Evolutionary conservation across 2,888 invertebrate genomes (phyloP).

Genomic region (Serrognathus titanus): DNA sequence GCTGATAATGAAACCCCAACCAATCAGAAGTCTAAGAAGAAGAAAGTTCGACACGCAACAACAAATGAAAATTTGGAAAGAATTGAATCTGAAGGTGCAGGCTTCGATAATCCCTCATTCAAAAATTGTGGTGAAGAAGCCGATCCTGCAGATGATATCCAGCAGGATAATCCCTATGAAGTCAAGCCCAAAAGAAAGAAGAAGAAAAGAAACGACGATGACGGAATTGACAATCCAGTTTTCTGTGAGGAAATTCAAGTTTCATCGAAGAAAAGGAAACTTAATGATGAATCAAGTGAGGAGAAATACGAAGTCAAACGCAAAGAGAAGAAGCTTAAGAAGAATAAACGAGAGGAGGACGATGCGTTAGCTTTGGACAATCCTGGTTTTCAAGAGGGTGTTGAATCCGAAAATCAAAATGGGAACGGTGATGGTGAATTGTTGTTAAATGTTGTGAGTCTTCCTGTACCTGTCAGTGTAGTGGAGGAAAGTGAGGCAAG

Average conservation of each 20-base stretch:
- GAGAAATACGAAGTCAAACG: neutral
- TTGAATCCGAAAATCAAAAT: neutral
- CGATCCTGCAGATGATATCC: no score
- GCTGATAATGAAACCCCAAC: neutral
- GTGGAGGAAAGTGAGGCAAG: neutral
- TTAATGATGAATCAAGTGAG: slow-evolving; percentile 13
- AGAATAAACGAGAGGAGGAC: slow-evolving; percentile 3
- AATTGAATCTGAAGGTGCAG: no score
- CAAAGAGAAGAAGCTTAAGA: neutral
- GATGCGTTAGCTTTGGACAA: slow-evolving; percentile 11
- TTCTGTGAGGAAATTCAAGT: neutral
- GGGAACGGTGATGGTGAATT: slow-evolving; percentile 15
- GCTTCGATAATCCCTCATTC: no score
- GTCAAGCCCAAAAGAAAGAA: slow-evolving; percentile 9
- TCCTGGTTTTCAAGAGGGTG: slow-evolving; percentile 10
- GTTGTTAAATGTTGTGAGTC: slow-evolving; percentile 21
- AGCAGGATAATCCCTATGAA: neutral
- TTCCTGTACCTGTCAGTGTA: slow-evolving; percentile 9
- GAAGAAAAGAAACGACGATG: slow-evolving; percentile 3
- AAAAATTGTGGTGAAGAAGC: no score
- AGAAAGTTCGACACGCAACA: no score
- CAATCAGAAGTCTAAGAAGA: neutral
- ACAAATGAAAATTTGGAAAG: no score
- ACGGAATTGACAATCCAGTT: no score
- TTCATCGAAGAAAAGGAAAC: slow-evolving; percentile 18